phyloP scores from a whole-genome alignment of 92 coral and sea anemone genomes.

The Pocillopora grandis region DNA sequence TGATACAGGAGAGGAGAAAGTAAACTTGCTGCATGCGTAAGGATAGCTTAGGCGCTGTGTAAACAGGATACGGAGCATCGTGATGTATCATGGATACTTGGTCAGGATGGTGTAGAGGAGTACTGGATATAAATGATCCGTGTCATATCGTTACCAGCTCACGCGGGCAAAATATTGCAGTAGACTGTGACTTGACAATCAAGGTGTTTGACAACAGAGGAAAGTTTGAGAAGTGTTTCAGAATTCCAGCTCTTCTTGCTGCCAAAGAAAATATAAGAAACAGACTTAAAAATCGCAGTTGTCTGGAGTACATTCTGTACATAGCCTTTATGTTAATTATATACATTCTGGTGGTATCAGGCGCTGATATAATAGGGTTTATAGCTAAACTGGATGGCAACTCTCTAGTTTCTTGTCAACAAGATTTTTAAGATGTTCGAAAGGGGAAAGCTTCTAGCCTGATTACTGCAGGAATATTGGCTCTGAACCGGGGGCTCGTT shows the following conservation, averaged over 20 bases:
- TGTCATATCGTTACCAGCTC: slow-evolving; percentile 40
- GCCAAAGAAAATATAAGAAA: not conserved
- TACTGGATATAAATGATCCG: slow-evolving; percentile 33
- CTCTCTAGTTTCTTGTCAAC: too few species aligned
- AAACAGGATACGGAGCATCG: too few species aligned
- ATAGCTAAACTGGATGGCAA: too few species aligned
- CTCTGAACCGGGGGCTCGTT: too few species aligned
- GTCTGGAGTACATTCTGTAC: too few species aligned
- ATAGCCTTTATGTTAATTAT: too few species aligned
- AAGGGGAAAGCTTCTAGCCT: too few species aligned
- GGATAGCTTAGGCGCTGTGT: not conserved
- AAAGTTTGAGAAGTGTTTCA: slow-evolving; percentile 28
- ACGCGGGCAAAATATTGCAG: slow-evolving; percentile 39
- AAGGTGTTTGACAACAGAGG: slow-evolving; percentile 53
- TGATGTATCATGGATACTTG: not conserved
- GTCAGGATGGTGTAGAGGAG: slow-evolving; percentile 10
- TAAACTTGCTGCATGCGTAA: slow-evolving; percentile 6
- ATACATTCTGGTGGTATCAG: too few species aligned
- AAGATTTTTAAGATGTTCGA: too few species aligned
- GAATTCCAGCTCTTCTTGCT: not conserved
- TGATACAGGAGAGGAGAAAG: not conserved
- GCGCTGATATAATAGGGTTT: too few species aligned
- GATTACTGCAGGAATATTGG: too few species aligned
- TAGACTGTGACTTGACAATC: slow-evolving; percentile 42
- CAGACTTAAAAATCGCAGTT: not conserved